Conservation (phyloP, 2,113 vertebrate species). For the Tupaia chinensis region DNA sequence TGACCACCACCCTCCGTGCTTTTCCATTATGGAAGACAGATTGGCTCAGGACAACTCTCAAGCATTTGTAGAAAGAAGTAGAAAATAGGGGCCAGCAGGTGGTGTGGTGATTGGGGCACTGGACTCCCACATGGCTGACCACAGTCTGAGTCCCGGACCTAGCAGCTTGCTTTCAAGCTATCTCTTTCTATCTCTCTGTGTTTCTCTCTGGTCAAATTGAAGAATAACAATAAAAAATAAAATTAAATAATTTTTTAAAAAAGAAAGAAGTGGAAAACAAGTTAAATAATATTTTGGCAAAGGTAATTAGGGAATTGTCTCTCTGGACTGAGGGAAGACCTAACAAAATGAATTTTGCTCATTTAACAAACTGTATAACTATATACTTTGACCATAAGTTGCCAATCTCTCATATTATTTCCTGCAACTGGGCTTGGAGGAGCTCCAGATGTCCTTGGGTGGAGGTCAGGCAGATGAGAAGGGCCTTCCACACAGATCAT, state of each 20-base stretch:
- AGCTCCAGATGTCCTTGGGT: neutral
- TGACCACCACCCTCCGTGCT: neutral
- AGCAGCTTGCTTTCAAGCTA: too few species aligned
- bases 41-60: too few species aligned
- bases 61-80: too few species aligned
- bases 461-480: neutral
- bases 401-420: neutral
- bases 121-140: too few species aligned
- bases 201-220: too few species aligned
- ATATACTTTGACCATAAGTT: neutral
- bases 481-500: neutral
- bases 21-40: neutral
- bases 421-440: neutral
- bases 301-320: neutral
- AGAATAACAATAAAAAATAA: too few species aligned
- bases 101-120: too few species aligned
- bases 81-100: too few species aligned
- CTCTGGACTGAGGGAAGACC: neutral
- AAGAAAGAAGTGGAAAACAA: slow-evolving; percentile 28
- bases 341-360: slow-evolving; percentile 19
- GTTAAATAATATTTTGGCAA: neutral
- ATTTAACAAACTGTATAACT: neutral
- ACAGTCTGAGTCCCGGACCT: too few species aligned
- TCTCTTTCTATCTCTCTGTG: too few species aligned
- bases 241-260: neutral